Evolutionary conservation across 2,888 invertebrate genomes (phyloP).

Genomic region (Drosophila heteroneura): DNA sequence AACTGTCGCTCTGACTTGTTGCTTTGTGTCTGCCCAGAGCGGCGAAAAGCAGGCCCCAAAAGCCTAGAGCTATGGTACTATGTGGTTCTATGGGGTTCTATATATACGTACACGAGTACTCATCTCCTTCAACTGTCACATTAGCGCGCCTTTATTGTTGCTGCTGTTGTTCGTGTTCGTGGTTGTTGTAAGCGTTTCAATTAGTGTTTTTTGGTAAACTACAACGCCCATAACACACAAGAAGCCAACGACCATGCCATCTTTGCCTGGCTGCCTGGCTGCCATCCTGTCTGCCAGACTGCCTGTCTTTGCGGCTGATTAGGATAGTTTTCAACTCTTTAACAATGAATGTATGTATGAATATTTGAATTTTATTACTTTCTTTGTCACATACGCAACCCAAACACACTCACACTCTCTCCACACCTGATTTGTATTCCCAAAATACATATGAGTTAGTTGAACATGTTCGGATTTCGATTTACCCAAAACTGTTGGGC

Average conservation of each 20-base stretch:
- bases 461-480: slow-evolving; percentile 10
- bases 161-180: slow-evolving; percentile 10
- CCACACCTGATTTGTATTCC: slow-evolving; percentile 13
- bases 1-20: slow-evolving; percentile 75
- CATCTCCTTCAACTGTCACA: slow-evolving; percentile 54
- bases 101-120: slow-evolving; percentile 30
- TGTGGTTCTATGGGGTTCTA: not conserved
- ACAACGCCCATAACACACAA: slow-evolving; percentile 32
- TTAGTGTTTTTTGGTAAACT: slow-evolving; percentile 68
- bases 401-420: not conserved
- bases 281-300: slow-evolving; percentile 1
- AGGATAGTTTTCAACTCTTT: slow-evolving; percentile 22
- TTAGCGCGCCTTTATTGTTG: slow-evolving; percentile 49
- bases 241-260: slow-evolving; percentile 18
- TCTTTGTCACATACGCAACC: not conserved
- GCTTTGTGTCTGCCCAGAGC: slow-evolving; percentile 53
- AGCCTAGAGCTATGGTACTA: slow-evolving; percentile 6
- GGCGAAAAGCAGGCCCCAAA: slow-evolving; percentile 19
- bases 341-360: slow-evolving; percentile 54
- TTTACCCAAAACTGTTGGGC: slow-evolving; percentile 2
- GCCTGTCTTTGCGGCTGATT: slow-evolving; percentile 1
- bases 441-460: slow-evolving; percentile 21
- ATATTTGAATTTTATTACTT: slow-evolving; percentile 40
- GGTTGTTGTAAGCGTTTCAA: slow-evolving; percentile 69
- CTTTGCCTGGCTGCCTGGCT: not conserved